Evolutionary conservation across 2,888 invertebrate genomes (phyloP), one percentile per base, ranked within the genome.

Genomic region (Fragum fragum): DNA sequence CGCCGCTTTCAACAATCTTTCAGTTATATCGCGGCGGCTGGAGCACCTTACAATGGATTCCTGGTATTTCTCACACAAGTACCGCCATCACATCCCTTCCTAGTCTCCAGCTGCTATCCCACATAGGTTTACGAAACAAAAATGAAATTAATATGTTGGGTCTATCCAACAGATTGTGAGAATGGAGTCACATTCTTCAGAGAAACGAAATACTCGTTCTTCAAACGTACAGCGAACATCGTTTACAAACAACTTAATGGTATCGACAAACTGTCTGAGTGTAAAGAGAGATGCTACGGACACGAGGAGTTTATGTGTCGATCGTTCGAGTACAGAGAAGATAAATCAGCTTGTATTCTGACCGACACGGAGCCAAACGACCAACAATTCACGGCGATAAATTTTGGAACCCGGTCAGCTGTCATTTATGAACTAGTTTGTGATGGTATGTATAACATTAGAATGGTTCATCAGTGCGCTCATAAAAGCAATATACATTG

Each of bases 151-250:
- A n/a, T n/a, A n/a, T n/a, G n/a, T n/a, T n/a, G n/a, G n/a, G n/a
- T n/a, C n/a, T n/a, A n/a, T n/a, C n/a, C 7, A 21, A 26, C 61
- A 66, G 66, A 42, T 23, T 66, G 66, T 42, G 66, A 39, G 23
- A 66, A 66, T 42, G 66, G 66, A 6, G n/a, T 66, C 23, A 42
- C 1, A 1, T 26, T 36, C 26, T 23, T 23, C 1, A 3, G 18
- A 21, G 66, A n/a, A 66, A 66, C 66, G 7, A 18, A 21, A 21
- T 66, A 42, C 18, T 42, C 42, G 7, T 39, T 42, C 26, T 66
- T 66, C 14, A 21, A n/a, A n/a, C 39, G 66, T 18, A 66, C 11
- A 9, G 1, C 21, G 3, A 23, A 21, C 21, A 18, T 66, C 9
- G 21, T 21, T 6, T 66, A 66, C 26, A 21, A 42, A 2, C 66